phyloP scores from a whole-genome alignment of 2,113 vertebrate genomes.

The Aspiorhynchus laticeps region DNA sequence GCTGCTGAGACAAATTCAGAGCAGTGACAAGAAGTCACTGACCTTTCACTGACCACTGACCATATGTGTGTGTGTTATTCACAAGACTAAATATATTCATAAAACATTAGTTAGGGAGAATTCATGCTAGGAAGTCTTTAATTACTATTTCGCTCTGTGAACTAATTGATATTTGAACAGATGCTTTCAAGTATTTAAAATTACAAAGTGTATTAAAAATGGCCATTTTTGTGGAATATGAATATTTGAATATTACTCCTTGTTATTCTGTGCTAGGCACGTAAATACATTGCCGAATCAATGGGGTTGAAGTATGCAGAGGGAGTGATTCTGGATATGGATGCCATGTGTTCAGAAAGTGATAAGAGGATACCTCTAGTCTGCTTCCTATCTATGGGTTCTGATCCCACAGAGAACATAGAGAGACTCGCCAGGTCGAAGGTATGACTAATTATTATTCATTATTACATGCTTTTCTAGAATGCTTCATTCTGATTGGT shows the following conservation, averaged over 20 bases:
- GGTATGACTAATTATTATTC: constrained; percentile 61
- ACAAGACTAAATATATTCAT: background rate
- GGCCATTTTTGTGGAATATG: background rate
- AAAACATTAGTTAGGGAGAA: background rate
- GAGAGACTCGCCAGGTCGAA: constrained; percentile 81
- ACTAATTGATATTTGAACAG: background rate
- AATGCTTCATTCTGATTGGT: background rate
- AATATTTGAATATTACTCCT: background rate
- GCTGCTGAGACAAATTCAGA: constrained; percentile 4
- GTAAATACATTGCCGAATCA: constrained; percentile 80
- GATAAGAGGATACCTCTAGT: constrained; percentile 78
- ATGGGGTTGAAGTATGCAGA: constrained; percentile 78
- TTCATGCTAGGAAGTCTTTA: background rate
- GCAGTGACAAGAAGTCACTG: background rate
- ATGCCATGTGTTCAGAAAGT: constrained; percentile 79
- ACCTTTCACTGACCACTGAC: background rate
- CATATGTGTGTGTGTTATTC: background rate
- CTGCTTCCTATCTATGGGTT: constrained; percentile 83
- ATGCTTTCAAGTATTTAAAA: background rate
- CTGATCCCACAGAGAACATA: constrained; percentile 85
- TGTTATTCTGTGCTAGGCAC: constrained; percentile 67
- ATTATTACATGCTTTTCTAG: background rate
- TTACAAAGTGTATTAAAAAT: background rate
- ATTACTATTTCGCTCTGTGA: background rate
- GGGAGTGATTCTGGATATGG: constrained; percentile 82